Conservation (phyloP, 2,113 vertebrate genomes). For the Oriolus oriolus region DNA sequence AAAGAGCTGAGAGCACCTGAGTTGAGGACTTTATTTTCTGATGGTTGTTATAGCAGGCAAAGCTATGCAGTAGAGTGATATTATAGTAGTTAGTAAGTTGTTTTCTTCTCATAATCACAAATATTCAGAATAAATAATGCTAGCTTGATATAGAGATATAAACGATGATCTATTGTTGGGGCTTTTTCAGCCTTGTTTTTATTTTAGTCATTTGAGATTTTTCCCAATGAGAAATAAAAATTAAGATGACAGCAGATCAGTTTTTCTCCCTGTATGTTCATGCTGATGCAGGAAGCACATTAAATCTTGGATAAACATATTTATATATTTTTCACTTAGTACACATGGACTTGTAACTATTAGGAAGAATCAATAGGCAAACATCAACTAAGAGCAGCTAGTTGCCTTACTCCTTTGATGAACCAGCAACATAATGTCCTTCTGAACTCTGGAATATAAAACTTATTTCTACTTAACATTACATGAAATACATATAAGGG, state of each 20-base stretch:
- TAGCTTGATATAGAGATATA: neutral
- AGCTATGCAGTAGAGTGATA: neutral
- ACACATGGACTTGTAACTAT: neutral
- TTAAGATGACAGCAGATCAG: rapidly evolving
- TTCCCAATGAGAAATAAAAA: neutral
- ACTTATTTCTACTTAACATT: neutral
- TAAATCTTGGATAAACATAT: neutral
- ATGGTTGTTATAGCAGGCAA: neutral
- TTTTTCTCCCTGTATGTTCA: neutral
- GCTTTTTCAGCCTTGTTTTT: neutral
- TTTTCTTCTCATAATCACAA: neutral
- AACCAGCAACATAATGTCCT: neutral
- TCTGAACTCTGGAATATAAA: neutral
- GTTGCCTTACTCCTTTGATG: neutral
- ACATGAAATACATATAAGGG: neutral
- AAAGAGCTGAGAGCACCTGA: neutral
- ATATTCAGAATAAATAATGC: neutral
- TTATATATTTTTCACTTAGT: neutral
- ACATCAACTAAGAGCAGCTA: neutral
- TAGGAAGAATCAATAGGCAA: neutral
- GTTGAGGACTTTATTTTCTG: neutral
- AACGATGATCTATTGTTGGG: neutral
- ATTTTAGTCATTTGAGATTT: neutral
- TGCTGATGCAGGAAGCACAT: neutral
- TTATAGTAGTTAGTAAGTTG: neutral